These are phyloP conservation scores for Rosalia funebris DNA, from an alignment of 2,888 invertebrate genomes.

Conservation along the genomic window DNA sequence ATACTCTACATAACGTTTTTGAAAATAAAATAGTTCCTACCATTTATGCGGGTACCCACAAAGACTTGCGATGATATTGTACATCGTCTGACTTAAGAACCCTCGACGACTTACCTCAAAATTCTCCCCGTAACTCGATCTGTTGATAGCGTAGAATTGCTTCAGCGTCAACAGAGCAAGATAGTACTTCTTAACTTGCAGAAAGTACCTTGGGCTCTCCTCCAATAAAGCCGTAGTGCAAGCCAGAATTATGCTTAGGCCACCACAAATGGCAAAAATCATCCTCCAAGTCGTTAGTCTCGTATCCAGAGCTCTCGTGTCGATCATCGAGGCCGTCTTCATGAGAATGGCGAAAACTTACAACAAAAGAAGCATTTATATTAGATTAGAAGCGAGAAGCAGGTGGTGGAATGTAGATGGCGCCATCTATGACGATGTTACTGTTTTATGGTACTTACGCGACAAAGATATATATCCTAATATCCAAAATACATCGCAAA, in stretches of 20 bases:
- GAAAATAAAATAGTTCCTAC: too few species aligned
- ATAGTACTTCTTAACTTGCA: slow-evolving; percentile 57
- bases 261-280: slow-evolving; percentile 60
- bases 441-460: slow-evolving; percentile 49
- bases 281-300: slow-evolving; percentile 63
- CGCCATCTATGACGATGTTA: too few species aligned
- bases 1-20: too few species aligned
- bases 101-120: slow-evolving; percentile 53
- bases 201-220: slow-evolving; percentile 62
- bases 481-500: slow-evolving; percentile 61
- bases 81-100: not conserved
- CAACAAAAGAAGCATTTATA: not conserved
- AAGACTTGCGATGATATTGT: too few species aligned
- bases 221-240: slow-evolving; percentile 62
- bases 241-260: slow-evolving; percentile 59
- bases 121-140: slow-evolving; percentile 62
- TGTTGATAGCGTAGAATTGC: slow-evolving; percentile 65
- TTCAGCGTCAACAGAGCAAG: slow-evolving; percentile 60
- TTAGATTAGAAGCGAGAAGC: not conserved
- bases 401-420: not conserved
- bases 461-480: slow-evolving; percentile 56
- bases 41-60: too few species aligned
- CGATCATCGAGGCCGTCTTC: slow-evolving; percentile 35
- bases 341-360: slow-evolving; percentile 42
- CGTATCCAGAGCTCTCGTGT: slow-evolving; percentile 45